These are phyloP conservation scores for Tamandua tetradactyla DNA, from an alignment of 2,797 vertebrate species.

Conservation along the genomic window DNA sequence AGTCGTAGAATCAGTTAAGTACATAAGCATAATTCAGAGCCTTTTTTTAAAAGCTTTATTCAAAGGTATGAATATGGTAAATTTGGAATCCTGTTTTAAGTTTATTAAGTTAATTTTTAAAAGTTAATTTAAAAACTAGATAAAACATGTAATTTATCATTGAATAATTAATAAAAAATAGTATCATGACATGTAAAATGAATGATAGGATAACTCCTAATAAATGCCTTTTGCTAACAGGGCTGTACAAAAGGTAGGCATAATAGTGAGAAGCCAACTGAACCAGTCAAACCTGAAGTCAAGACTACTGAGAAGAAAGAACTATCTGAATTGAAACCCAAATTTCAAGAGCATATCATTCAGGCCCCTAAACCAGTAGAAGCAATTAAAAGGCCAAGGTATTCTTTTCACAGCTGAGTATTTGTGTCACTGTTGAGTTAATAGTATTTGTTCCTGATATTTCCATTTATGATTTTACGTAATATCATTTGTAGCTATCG, in stretches of 20 bases:
- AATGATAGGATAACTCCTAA: background rate
- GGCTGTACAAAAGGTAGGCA: slow-evolving; percentile 97
- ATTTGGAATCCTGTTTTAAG: background rate
- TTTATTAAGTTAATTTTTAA: slow-evolving; percentile 42
- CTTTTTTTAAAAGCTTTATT: background rate
- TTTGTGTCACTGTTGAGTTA: background rate
- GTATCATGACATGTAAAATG: background rate
- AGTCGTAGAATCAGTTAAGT: background rate
- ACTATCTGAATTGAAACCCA: slow-evolving; percentile 86
- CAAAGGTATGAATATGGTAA: background rate
- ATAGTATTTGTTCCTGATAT: background rate
- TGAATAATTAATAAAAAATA: background rate
- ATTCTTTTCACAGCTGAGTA: slow-evolving; percentile 12
- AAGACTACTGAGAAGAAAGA: slow-evolving; percentile 93
- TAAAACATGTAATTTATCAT: background rate
- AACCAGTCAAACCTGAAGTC: slow-evolving; percentile 96
- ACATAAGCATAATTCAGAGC: background rate
- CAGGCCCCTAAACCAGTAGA: slow-evolving; percentile 92
- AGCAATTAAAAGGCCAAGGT: slow-evolving; percentile 94
- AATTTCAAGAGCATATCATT: slow-evolving; percentile 90
- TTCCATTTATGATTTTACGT: background rate
- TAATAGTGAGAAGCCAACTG: slow-evolving; percentile 96
- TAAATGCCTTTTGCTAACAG: slow-evolving; percentile 81
- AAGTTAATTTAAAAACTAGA: background rate
- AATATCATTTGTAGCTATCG: background rate